Evolutionary conservation across 1,140 invertebrate genomes (phyloP), one percentile per base, ranked within the genome.

Genomic region (Zaprionus ornatus): DNA sequence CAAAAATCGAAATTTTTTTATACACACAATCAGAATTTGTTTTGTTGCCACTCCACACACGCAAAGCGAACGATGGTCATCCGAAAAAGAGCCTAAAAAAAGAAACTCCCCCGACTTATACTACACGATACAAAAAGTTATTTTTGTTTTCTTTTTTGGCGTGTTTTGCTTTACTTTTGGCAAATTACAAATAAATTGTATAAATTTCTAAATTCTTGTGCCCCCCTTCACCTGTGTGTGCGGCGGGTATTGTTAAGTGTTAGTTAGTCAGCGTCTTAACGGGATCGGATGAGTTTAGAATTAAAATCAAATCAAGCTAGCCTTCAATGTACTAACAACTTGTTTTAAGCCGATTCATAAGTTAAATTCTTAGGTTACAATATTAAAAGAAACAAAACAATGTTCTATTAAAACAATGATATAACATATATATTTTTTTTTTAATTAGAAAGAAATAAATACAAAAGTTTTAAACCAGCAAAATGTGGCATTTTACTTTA

Each of bases 331-430:
- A 45, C 40, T 45, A 68, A 68, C 52, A 48, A 45, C 48, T 66
- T 66, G 54, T 66, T 66, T 57, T 68, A 57, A 67, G 35, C 54
- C 45, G 64, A n/a, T 23, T 56, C 64, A 57, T 67, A 67, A 68
- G 65, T 50, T 59, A 59, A 9, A 68, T 35, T 48, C 25, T 48
- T 68, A 68, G 57, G 55, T 56, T 23, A 35, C 37, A 40, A 62
- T 17, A 62, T 1, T 17, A 42, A 42, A 6, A 37, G 1, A 42
- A 6, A 40, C 4, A 7, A n/a, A 59, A 37, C 21, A 42, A 25
- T 52, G 27, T 35, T 35, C 17, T 17, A 54, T 21, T 27, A 52
- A 45, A 52, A 17, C 19, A 63, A 61, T 29, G 45, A 63, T 32
- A 52, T 6, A 56, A 37, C 29, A 23, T 2, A 10, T n/a, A 48